Evolutionary conservation across 2,113 vertebrate genomes (phyloP).

Genomic region (Collichthys lucidus): DNA sequence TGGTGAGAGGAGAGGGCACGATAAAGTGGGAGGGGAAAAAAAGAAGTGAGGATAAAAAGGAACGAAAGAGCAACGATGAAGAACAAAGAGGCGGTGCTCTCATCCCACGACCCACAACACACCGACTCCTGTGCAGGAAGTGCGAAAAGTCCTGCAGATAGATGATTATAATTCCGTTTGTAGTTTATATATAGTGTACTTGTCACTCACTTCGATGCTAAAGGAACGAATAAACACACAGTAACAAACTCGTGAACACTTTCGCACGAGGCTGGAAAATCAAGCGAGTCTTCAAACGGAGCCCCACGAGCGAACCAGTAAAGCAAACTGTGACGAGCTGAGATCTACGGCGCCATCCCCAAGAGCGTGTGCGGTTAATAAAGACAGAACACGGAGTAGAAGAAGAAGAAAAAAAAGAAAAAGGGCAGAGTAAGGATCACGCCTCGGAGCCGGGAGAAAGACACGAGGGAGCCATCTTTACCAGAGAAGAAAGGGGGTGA

Average conservation of each 20-base stretch:
- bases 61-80: conserved; percentile 32
- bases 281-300: conserved; percentile 55
- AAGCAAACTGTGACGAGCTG: conserved; percentile 38
- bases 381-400: conserved; percentile 26
- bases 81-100: conserved; percentile 27
- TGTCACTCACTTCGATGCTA: conserved; percentile 20
- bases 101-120: conserved; percentile 1
- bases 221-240: background rate
- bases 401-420: conserved; percentile 6
- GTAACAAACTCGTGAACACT: background rate
- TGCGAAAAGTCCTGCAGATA: conserved; percentile 16
- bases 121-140: background rate
- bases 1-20: conserved; percentile 16
- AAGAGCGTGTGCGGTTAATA: conserved; percentile 40
- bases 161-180: conserved; percentile 41
- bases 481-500: conserved; percentile 32
- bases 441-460: conserved; percentile 30
- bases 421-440: conserved; percentile 18
- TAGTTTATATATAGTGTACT: conserved; percentile 33
- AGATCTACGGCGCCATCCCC: conserved; percentile 34
- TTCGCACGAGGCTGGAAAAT: conserved; percentile 31
- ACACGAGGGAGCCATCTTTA: conserved; percentile 44
- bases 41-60: conserved; percentile 27
- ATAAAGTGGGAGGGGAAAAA: conserved; percentile 40
- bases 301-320: conserved; percentile 20